These are phyloP conservation scores for Drosophila anceps DNA, from an alignment of 2,888 invertebrate species.

Conservation along the genomic window DNA sequence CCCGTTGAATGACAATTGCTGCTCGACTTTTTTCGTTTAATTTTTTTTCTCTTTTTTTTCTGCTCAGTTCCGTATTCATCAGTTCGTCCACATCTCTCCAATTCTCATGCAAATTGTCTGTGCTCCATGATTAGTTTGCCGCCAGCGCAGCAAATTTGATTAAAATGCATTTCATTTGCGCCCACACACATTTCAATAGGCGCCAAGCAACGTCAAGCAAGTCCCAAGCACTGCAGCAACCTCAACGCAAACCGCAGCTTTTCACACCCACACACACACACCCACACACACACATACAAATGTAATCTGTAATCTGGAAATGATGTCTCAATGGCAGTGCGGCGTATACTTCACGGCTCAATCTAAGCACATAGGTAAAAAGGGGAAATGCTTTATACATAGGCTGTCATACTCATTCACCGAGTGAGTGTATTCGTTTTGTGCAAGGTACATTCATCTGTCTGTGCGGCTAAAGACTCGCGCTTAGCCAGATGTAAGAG, in stretches of 20 bases:
- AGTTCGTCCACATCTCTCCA: background rate
- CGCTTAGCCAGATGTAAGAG: no score
- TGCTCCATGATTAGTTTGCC: conserved; percentile 42
- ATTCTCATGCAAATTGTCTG: conserved; percentile 46
- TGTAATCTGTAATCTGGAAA: background rate
- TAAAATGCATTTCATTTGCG: conserved; percentile 43
- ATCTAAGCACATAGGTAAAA: background rate
- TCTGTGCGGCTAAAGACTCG: no score
- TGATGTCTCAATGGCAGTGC: conserved; percentile 10
- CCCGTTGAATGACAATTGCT: conserved; percentile 35
- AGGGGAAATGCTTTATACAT: background rate
- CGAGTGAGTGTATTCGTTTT: background rate
- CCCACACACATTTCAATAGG: conserved; percentile 13
- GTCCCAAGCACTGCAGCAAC: conserved; percentile 4
- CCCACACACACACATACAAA: background rate
- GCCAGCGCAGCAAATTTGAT: conserved; percentile 37
- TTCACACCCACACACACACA: background rate
- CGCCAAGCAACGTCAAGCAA: conserved; percentile 5
- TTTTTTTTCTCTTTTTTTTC: background rate
- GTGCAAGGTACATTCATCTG: background rate
- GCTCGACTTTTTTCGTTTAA: background rate
- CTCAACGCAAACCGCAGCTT: conserved; percentile 2
- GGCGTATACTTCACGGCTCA: conserved; percentile 12
- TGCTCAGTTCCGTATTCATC: background rate
- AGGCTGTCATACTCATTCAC: background rate